Evolutionary conservation across 2,797 vertebrate genomes (phyloP), one percentile per base, ranked within the genome.

Genomic region (Melanotaenia nigrans): DNA sequence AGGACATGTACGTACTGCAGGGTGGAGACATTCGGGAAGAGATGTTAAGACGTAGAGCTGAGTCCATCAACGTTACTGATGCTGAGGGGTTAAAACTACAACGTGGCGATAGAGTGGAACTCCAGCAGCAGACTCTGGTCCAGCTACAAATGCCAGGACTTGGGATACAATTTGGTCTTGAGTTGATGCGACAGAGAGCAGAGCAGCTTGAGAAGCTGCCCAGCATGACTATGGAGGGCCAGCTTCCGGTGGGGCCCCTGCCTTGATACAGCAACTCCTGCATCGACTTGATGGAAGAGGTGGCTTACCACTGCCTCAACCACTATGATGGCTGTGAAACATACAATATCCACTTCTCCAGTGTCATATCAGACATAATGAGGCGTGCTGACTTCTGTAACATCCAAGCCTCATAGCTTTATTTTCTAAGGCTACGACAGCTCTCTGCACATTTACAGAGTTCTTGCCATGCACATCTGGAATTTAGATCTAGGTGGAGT

Each of bases 141-240:
- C 94, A 96, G 47, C 91, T 96, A 0, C 95, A 96, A 35, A 90
- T 85, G 81, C 82, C 85, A 20, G 81, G 70, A 78, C 72, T 87
- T 85, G 94, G 96, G 62, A 61, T 91, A 1, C 85, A 76, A 8
- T 96, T 96, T 84, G 95, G 94, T 51, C 93, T 96, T 0, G 96
- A 97, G 6, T 83, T 98, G 85, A 96, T 97, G 53, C 93, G 93
- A 77, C 96, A 96, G 74, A 95, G 95, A 77, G 95, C 95, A 66
- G 94, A 96, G 78, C 95, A 94, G 77, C 93, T 96, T 6, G 96
- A 96, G 78, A 91, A 95, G 77, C 71, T 96, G 36, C 94, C 92
- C 38, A 82, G 89, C 81, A 45, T 87, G 8, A 87, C 90, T 0
- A 58, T 87, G 0, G 95, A 95, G 63, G 77, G 76, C 56, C 83